Evolutionary conservation across 2,113 vertebrate species (phyloP).

Genomic region (Lepidothrix coronata): DNA sequence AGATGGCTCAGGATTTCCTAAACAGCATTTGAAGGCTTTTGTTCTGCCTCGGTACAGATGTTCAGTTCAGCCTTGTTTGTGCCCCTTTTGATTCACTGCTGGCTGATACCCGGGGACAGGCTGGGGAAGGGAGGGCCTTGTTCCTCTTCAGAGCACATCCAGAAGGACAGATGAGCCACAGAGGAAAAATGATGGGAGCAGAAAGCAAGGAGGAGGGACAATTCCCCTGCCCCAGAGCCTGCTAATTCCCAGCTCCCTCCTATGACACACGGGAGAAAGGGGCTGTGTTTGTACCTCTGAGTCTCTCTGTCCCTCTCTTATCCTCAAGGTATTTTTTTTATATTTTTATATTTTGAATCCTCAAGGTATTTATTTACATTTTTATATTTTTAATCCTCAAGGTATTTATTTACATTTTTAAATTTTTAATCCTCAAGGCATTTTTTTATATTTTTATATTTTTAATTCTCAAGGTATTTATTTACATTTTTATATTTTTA

Average conservation of each 20-base stretch:
- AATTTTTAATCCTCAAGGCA: too few species aligned
- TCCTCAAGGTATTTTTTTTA: not conserved
- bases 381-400: too few species aligned
- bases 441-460: too few species aligned
- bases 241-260: not conserved
- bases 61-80: not conserved
- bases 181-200: not conserved
- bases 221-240: not conserved
- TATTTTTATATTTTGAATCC: too few species aligned
- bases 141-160: not conserved
- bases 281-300: not conserved
- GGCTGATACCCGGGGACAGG: fast-evolving
- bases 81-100: not conserved
- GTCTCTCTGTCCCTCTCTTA: not conserved
- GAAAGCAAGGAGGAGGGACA: not conserved
- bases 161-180: not conserved
- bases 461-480: too few species aligned
- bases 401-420: too few species aligned
- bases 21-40: slow-evolving; percentile 28
- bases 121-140: not conserved
- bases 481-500: too few species aligned
- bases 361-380: too few species aligned
- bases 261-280: not conserved
- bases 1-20: not conserved
- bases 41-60: not conserved